These are phyloP conservation scores for Amblyopsis hoosieri DNA, from an alignment of 2,797 vertebrate species.

Conservation along the genomic window DNA sequence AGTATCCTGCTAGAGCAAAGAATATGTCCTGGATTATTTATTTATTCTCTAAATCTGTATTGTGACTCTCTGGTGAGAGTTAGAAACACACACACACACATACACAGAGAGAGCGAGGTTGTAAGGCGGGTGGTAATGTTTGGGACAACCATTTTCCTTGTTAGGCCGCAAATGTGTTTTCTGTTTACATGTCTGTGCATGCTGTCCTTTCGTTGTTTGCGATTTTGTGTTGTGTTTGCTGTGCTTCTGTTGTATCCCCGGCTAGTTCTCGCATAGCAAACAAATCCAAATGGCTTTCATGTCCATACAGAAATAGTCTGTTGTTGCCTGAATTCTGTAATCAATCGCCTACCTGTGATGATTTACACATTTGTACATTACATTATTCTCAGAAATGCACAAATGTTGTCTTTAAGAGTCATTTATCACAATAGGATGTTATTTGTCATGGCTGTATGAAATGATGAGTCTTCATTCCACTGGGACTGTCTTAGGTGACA, in stretches of 20 bases:
- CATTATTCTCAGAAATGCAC: constrained; percentile 21
- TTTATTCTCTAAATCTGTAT: constrained; percentile 52
- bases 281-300: not conserved
- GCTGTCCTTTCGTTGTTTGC: constrained; percentile 34
- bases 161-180: constrained; percentile 62
- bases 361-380: not conserved
- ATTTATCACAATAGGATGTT: not conserved
- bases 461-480: constrained; percentile 10
- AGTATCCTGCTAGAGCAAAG: constrained; percentile 55
- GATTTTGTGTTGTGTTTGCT: constrained; percentile 20
- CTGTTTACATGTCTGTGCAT: constrained; percentile 62
- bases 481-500: constrained; percentile 18
- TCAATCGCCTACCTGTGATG: too few species aligned
- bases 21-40: constrained; percentile 54
- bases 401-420: not conserved
- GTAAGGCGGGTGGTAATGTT: constrained; percentile 11
- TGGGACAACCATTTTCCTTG: constrained; percentile 36
- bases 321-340: too few species aligned
- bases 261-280: too few species aligned
- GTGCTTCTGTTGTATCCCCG: not conserved
- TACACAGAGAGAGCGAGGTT: constrained; percentile 18
- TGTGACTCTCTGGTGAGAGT: constrained; percentile 30
- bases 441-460: not conserved
- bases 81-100: constrained; percentile 23
- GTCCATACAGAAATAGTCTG: not conserved